phyloP scores from a whole-genome alignment of 2,113 vertebrate genomes.

The Xerus inauris region DNA sequence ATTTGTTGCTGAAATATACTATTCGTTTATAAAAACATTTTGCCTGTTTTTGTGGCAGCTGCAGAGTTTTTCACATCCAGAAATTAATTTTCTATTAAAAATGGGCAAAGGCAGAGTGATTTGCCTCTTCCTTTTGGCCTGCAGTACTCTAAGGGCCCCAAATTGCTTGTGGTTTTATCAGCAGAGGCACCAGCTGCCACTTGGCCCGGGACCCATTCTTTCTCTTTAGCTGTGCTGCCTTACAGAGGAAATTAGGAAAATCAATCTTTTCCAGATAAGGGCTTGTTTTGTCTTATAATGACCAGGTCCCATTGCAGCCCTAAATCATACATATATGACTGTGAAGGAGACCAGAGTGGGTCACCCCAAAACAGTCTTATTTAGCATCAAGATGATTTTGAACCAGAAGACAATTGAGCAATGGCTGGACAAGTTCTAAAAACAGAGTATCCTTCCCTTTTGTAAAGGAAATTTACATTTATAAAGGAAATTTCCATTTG shows the following conservation, averaged over 20 bases:
- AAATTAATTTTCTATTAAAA: slow-evolving; percentile 54
- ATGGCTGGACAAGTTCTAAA: neutral
- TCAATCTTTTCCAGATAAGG: slow-evolving; percentile 18
- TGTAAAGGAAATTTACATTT: neutral
- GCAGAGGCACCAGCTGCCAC: neutral
- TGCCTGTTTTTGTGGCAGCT: slow-evolving; percentile 52
- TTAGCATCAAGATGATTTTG: neutral
- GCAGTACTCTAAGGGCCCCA: neutral
- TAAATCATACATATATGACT: neutral
- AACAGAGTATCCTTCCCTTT: neutral
- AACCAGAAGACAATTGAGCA: neutral
- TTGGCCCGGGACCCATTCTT: neutral
- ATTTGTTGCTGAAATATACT: slow-evolving; percentile 48
- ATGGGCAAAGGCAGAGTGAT: neutral
- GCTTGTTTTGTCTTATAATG: neutral
- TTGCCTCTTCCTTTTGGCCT: slow-evolving; percentile 11
- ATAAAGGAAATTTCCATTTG: neutral
- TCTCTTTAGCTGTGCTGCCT: neutral
- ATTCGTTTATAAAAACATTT: slow-evolving; percentile 59
- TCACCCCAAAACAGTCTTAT: neutral
- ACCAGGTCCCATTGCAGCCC: neutral
- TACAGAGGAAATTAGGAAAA: neutral
- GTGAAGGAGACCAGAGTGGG: neutral
- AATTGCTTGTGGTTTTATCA: neutral
- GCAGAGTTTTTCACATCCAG: slow-evolving; percentile 33